These are phyloP conservation scores for Erebia aethiops DNA, from an alignment of 2,888 invertebrate species.

Conservation along the genomic window DNA sequence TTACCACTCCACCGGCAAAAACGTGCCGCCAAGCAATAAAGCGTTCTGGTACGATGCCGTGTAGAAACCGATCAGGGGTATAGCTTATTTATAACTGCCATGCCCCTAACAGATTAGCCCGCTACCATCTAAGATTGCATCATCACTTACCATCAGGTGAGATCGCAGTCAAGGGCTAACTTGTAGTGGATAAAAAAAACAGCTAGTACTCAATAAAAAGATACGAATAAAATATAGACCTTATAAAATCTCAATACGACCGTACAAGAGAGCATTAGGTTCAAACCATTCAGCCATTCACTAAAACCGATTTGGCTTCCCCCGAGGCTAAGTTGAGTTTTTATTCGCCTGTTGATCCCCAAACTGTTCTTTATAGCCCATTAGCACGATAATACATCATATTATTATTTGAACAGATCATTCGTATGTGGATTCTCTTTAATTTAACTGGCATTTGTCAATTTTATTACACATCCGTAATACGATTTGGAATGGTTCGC, in stretches of 20 bases:
- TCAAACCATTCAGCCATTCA: conserved; percentile 17
- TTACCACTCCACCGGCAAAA: no score
- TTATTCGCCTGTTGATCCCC: conserved; percentile 74
- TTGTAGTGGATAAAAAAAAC: background rate
- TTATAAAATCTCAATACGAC: no score
- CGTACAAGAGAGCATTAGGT: background rate
- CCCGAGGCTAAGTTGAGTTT: conserved; percentile 47
- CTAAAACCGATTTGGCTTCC: conserved; percentile 36
- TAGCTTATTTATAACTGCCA: no score
- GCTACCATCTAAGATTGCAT: background rate
- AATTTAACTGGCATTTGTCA: no score
- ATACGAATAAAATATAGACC: no score
- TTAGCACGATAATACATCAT: conserved; percentile 45
- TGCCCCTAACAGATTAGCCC: background rate
- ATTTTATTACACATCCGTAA: no score
- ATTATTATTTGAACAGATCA: conserved; percentile 31
- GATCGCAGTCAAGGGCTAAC: background rate
- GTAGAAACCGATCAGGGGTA: no score
- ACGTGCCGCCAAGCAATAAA: no score
- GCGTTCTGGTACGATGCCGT: no score
- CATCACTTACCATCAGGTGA: background rate
- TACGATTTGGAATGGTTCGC: no score
- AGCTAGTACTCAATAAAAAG: no score
- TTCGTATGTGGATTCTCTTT: no score
- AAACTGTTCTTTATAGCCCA: conserved; percentile 57